These are phyloP conservation scores for Penaeus chinensis DNA, from an alignment of 1,140 invertebrate species.

Conservation along the genomic window DNA sequence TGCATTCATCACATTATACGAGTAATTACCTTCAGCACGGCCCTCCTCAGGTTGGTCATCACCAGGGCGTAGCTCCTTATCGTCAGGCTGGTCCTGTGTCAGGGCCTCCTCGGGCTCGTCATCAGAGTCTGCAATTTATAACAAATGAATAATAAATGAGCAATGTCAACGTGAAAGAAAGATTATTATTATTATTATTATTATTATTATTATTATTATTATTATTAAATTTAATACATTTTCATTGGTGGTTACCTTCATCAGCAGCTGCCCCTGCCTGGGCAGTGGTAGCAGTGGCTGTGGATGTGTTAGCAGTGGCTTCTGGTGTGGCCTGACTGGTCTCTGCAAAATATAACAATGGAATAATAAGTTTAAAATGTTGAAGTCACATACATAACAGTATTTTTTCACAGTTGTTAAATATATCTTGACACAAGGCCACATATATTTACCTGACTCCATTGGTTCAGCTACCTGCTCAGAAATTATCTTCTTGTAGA, in stretches of 20 bases:
- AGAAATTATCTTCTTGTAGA: conserved; percentile 15
- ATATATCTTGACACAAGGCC: conserved; percentile 34
- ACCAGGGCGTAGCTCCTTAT: conserved; percentile 4
- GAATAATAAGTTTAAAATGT: conserved; percentile 23
- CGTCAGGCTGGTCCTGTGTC: conserved; percentile 33
- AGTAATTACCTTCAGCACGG: conserved; percentile 10
- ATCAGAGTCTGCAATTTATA: neutral
- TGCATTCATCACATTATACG: conserved; percentile 20
- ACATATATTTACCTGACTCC: conserved; percentile 37
- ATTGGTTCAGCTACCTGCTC: conserved; percentile 28
- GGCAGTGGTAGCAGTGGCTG: too few relatives aligned
- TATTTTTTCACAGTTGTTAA: conserved; percentile 35
- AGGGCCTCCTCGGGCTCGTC: conserved; percentile 29
- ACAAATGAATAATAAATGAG: conserved; percentile 25
- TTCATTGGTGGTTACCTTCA: conserved; percentile 20
- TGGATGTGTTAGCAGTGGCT: conserved; percentile 17
- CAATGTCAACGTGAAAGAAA: conserved; percentile 27
- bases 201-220: conserved; percentile 42
- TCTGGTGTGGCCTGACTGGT: conserved; percentile 15
- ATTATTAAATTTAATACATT: conserved; percentile 32
- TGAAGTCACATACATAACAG: conserved; percentile 24
- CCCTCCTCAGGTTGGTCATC: conserved; percentile 31
- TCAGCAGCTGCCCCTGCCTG: conserved; percentile 21
- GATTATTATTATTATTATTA: conserved; percentile 36
- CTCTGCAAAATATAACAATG: conserved; percentile 29